Conservation (phyloP, 2,888 invertebrate genomes). For the Brassicogethes aeneus region DNA sequence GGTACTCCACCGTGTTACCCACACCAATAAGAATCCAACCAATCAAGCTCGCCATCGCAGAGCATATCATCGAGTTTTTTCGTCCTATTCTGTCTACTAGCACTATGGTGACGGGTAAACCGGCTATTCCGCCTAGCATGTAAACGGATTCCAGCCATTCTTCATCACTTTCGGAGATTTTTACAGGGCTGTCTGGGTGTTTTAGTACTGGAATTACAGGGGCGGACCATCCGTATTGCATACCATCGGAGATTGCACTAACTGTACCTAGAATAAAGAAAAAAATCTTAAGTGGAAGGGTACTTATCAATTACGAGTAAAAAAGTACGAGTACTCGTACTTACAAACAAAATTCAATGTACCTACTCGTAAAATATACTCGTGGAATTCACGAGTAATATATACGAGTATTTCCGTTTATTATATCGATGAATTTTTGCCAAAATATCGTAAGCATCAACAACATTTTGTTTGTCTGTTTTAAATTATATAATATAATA, state of each 20-base stretch:
- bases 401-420: too few species aligned
- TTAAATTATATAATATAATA: too few species aligned
- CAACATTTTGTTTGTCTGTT: too few species aligned
- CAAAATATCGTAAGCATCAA: too few species aligned
- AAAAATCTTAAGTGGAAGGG: too few species aligned
- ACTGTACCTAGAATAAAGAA: constrained; percentile 35
- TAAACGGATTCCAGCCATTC: constrained; percentile 31
- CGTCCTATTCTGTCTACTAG: constrained; percentile 33
- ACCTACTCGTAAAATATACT: too few species aligned
- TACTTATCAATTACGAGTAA: too few species aligned
- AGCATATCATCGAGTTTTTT: constrained; percentile 35
- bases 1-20: constrained; percentile 28
- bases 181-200: constrained; percentile 27
- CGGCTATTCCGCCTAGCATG: constrained; percentile 30
- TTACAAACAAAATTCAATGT: too few species aligned
- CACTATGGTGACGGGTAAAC: constrained; percentile 35
- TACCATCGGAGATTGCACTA: constrained; percentile 39
- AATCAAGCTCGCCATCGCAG: constrained; percentile 31
- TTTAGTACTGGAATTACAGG: constrained; percentile 34
- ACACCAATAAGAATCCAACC: constrained; percentile 36
- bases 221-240: constrained; percentile 40
- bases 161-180: constrained; percentile 25
- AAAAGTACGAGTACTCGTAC: too few species aligned
- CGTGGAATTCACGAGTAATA: too few species aligned
- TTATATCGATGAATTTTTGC: too few species aligned